Conservation (phyloP, 2,113 vertebrate species). For the Colinus virginianus region DNA sequence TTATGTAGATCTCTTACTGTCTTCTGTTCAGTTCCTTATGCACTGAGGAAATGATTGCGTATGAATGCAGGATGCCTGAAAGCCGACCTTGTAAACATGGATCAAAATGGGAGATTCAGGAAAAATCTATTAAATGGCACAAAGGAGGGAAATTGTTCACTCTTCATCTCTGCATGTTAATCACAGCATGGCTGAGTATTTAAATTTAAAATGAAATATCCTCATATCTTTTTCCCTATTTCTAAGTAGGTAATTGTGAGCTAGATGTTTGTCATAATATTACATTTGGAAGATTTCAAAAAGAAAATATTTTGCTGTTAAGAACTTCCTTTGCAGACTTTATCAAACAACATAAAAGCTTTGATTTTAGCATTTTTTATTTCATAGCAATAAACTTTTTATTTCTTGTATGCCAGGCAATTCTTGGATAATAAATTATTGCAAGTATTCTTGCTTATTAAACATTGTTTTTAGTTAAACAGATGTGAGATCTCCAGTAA, state of each 20-base stretch:
- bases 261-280: background rate
- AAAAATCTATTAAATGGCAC: background rate
- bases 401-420: background rate
- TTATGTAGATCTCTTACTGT: conserved; percentile 24
- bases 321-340: background rate
- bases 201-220: background rate
- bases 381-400: background rate
- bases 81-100: background rate
- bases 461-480: background rate
- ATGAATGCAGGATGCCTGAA: conserved; percentile 23
- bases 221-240: background rate
- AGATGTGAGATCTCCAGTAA: background rate
- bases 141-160: background rate
- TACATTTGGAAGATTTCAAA: background rate
- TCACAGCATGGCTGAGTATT: background rate
- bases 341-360: background rate
- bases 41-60: background rate
- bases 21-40: background rate
- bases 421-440: background rate
- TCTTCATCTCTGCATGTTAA: background rate
- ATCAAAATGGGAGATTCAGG: background rate
- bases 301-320: background rate
- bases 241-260: background rate
- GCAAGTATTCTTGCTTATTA: background rate
- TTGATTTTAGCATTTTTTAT: background rate